phyloP scores from a whole-genome alignment of 2,113 vertebrate genomes.

The Erpornis zantholeuca region DNA sequence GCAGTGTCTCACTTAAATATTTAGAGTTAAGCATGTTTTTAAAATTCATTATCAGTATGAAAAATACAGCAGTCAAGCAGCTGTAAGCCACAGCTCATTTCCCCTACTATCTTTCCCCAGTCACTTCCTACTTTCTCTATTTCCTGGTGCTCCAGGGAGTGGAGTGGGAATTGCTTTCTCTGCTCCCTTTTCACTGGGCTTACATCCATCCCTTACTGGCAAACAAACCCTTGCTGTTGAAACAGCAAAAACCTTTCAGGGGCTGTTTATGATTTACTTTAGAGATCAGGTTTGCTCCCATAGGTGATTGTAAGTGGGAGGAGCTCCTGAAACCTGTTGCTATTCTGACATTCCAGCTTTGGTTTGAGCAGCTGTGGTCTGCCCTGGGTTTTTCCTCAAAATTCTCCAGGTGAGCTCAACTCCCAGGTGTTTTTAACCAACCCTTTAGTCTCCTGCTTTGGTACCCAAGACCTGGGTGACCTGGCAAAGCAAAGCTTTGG shows the following conservation, averaged over 20 bases:
- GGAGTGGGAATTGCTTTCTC: not conserved
- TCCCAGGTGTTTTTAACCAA: not conserved
- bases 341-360: not conserved
- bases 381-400: not conserved
- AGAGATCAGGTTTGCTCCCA: not conserved
- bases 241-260: not conserved
- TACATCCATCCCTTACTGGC: not conserved
- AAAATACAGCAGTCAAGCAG: not conserved
- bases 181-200: not conserved
- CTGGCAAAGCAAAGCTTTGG: not conserved
- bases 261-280: not conserved
- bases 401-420: not conserved
- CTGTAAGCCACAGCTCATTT: not conserved
- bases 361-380: not conserved
- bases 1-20: not conserved
- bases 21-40: not conserved
- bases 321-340: not conserved
- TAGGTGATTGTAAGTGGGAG: not conserved
- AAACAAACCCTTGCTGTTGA: not conserved
- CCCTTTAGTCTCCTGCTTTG: not conserved
- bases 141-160: not conserved
- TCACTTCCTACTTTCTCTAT: not conserved
- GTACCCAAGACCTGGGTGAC: not conserved
- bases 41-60: not conserved
- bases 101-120: rapidly evolving